Conservation (phyloP, 2,797 vertebrate genomes). For the Enoplosus armatus region DNA sequence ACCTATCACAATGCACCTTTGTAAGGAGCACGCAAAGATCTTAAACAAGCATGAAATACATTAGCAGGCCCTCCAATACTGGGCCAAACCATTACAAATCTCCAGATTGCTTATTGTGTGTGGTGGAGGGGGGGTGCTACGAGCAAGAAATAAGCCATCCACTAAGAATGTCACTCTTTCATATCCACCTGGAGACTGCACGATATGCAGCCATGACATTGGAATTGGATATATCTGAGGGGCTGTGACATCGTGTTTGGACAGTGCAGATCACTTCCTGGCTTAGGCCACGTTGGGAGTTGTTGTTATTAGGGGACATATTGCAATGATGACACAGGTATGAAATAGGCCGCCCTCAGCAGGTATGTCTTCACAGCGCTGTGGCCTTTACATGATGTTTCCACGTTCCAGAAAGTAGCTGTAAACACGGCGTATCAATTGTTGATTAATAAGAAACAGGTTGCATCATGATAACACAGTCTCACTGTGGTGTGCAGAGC, state of each 20-base stretch:
- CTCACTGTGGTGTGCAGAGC: conserved; percentile 45
- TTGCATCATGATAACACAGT: conserved; percentile 35
- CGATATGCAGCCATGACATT: conserved; percentile 71
- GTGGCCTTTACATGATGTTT: not conserved
- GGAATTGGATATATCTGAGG: conserved; percentile 72
- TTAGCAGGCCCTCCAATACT: conserved; percentile 72
- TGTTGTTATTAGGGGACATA: conserved; percentile 69
- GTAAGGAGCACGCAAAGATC: conserved; percentile 80
- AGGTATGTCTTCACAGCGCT: conserved; percentile 28
- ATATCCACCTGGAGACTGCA: conserved; percentile 73
- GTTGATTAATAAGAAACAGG: conserved; percentile 52
- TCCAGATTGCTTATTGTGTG: conserved; percentile 78
- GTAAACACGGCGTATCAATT: conserved; percentile 40
- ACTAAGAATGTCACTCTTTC: conserved; percentile 71
- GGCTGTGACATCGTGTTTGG: conserved; percentile 78
- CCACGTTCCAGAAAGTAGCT: conserved; percentile 25
- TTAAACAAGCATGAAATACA: conserved; percentile 87
- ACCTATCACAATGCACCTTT: conserved; percentile 82
- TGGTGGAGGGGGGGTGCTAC: not conserved
- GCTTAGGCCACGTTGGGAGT: conserved; percentile 59
- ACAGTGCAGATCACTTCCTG: conserved; percentile 73
- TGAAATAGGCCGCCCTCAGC: conserved; percentile 64
- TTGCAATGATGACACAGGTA: conserved; percentile 65
- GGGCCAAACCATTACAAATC: conserved; percentile 81
- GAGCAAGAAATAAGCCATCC: conserved; percentile 63